phyloP scores from a whole-genome alignment of 2,888 invertebrate species.

The Bombyx huttoni region DNA sequence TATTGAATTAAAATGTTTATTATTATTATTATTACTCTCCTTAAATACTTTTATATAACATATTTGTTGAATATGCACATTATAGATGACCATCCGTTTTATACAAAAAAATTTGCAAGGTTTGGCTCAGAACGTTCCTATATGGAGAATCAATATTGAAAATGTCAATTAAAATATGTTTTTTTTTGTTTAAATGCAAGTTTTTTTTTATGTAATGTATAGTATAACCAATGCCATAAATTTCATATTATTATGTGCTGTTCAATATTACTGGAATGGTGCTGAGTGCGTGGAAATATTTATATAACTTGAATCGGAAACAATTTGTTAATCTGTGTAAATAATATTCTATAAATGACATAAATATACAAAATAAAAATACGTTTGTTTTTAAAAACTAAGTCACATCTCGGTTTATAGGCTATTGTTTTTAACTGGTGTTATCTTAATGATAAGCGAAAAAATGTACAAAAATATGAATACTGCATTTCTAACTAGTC shows the following conservation, averaged over 20 bases:
- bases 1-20: background rate
- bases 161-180: background rate
- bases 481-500: slow-evolving; percentile 70
- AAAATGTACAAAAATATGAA: slow-evolving; percentile 62
- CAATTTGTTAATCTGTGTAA: slow-evolving; percentile 5
- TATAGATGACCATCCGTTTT: background rate
- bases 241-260: slow-evolving; percentile 5
- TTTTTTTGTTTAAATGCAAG: background rate
- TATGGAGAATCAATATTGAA: background rate
- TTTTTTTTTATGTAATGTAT: background rate
- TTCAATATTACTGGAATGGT: slow-evolving; percentile 1
- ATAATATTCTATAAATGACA: slow-evolving; percentile 15
- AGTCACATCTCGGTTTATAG: slow-evolving; percentile 63
- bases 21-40: background rate
- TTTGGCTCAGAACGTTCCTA: no score
- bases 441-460: slow-evolving; percentile 66
- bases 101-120: no score
- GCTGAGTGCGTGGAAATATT: slow-evolving; percentile 12
- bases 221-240: slow-evolving; percentile 11
- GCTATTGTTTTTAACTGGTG: slow-evolving; percentile 63
- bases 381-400: slow-evolving; percentile 53
- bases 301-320: slow-evolving; percentile 14
- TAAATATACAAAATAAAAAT: slow-evolving; percentile 20
- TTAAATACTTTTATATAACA: background rate
- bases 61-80: background rate